Evolutionary conservation across 1,140 invertebrate species (phyloP), one percentile per base, ranked within the genome.

Genomic region (Bombus waltoni): DNA sequence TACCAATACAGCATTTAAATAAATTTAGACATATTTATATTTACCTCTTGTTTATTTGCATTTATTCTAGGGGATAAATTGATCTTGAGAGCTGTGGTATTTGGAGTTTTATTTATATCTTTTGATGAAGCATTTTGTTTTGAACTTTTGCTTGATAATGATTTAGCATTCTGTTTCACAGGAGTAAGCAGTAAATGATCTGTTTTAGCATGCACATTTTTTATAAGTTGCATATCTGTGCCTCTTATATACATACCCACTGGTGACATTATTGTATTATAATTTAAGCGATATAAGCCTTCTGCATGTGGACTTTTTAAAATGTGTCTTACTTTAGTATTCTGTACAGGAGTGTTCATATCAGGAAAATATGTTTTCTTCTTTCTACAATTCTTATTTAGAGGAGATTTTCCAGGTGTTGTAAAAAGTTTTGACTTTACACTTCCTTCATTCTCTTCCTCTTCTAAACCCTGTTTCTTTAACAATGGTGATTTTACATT

Each of bases 211-310:
- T 32, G 85, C 72, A 85, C n/a, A 83, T 92, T 92, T 84, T 90
- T 87, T 40, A 89, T 76, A 22, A 91, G 57, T 59, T 80, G n/a
- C 22, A 76, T 73, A 74, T 91, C 85, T 1, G 76, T 88, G 28
- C 91, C 84, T 57, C 81, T 85, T 57, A 92, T 92, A 18, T 92
- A 92, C 59, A 90, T 70, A 18, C 76, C 85, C 4, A 92, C 82
- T 0, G 91, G 91, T 10, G 92, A 92, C 38, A 85, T 59, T 47
- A 92, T 35, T 8, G 59, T 85, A 71, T 90, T 62, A 22, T 88
- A 92, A 82, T 79, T 88, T 15, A 57, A 57, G 13, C 53, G 72
- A 53, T 80, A 87, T 44, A 83, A 70, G 0, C 42, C 88, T 75
- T 66, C 47, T 1, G 25, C 35, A n/a, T 83, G 40, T 13, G 83